Percentiles rank a stretch among this genome's conserved stretches.
These are phyloP conservation scores for Melopsittacus undulatus DNA, from an alignment of 2,797 vertebrate species.

Conservation along the genomic window DNA sequence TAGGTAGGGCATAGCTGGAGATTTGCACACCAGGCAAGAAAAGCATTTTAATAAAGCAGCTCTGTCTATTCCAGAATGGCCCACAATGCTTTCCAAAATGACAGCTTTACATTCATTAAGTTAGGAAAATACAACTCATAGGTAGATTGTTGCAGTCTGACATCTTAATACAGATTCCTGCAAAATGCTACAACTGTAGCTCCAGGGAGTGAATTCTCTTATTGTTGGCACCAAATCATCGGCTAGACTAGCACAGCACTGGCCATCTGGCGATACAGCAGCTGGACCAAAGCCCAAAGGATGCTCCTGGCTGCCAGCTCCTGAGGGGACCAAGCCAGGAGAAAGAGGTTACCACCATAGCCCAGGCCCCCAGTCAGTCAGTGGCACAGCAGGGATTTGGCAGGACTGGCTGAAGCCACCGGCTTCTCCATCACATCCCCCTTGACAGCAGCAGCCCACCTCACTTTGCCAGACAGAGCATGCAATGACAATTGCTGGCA, in stretches of 20 bases:
- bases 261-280: not conserved
- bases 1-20: not conserved
- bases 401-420: not conserved
- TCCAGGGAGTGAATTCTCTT: not conserved
- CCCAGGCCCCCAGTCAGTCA: not conserved
- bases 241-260: not conserved
- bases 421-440: not conserved
- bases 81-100: not conserved
- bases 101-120: not conserved
- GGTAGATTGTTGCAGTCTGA: not conserved
- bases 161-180: not conserved
- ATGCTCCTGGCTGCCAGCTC: not conserved
- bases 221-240: fast-evolving
- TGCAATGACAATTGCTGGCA: fast-evolving
- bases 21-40: not conserved
- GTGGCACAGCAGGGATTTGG: not conserved
- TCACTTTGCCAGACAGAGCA: not conserved
- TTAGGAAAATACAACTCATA: not conserved
- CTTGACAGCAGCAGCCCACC: not conserved
- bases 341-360: not conserved
- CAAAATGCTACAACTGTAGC: not conserved
- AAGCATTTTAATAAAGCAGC: not conserved
- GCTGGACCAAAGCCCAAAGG: conserved; percentile 20
- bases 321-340: not conserved
- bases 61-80: not conserved